These are phyloP conservation scores for Axis porcinus DNA, from an alignment of 2,113 vertebrate genomes.

Conservation along the genomic window DNA sequence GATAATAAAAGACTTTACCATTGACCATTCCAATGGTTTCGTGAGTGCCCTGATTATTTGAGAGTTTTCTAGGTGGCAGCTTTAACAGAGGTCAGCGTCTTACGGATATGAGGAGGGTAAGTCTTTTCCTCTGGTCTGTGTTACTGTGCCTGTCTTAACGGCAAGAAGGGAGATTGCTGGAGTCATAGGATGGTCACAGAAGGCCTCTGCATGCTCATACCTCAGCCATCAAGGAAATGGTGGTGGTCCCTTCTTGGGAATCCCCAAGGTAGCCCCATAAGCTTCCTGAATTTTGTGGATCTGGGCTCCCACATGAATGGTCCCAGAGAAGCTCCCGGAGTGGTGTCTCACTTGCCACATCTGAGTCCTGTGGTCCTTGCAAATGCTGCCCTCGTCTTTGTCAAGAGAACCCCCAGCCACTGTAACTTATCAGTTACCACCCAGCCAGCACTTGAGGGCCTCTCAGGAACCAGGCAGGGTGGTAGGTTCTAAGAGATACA, in stretches of 20 bases:
- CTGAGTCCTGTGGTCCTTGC: not conserved
- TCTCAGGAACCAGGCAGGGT: not conserved
- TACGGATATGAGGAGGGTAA: not conserved
- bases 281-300: not conserved
- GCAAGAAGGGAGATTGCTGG: not conserved
- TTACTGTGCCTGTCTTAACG: not conserved
- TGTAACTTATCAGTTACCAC: not conserved
- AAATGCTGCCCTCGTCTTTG: not conserved
- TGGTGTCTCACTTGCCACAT: not conserved
- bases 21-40: not conserved
- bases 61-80: not conserved
- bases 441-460: not conserved
- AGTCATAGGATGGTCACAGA: not conserved
- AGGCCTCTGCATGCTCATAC: not conserved
- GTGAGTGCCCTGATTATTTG: not conserved
- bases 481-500: not conserved
- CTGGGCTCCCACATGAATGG: not conserved
- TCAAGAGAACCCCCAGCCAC: not conserved
- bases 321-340: not conserved
- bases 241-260: not conserved
- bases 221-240: not conserved
- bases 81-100: not conserved
- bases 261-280: not conserved
- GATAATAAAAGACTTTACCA: constrained; percentile 37
- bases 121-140: not conserved